Conservation (phyloP, 2,888 invertebrate genomes). For the Cheilosia pagana region DNA sequence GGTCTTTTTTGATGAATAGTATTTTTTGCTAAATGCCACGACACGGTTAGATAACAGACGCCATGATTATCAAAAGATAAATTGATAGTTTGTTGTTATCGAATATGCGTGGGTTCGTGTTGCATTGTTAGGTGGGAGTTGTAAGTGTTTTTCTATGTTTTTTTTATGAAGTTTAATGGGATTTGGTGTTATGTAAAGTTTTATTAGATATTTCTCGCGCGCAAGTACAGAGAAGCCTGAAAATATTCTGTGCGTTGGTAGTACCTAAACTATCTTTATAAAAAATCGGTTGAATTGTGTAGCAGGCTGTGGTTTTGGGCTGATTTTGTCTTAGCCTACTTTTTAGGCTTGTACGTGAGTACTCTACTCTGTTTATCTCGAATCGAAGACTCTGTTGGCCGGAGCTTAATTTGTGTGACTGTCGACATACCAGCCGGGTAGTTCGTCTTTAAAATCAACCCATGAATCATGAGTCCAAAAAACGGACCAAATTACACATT, state of each 20-base stretch:
- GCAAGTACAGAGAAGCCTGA: background rate
- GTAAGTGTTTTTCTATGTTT: slow-evolving; percentile 13
- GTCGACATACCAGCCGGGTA: too few species aligned
- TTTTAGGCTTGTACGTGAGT: too few species aligned
- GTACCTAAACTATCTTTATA: background rate
- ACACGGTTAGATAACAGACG: slow-evolving; percentile 22
- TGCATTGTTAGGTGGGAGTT: background rate
- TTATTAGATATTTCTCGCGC: background rate
- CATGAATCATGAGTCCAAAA: too few species aligned
- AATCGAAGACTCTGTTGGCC: too few species aligned
- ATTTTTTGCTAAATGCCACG: slow-evolving; percentile 9
- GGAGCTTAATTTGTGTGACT: too few species aligned
- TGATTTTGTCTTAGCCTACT: too few species aligned
- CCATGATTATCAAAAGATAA: slow-evolving; percentile 30
- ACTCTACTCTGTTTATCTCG: too few species aligned
- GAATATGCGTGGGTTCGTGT: slow-evolving; percentile 21
- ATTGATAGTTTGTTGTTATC: slow-evolving; percentile 14
- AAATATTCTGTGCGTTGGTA: too few species aligned
- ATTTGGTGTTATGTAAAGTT: background rate
- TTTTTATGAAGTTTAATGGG: background rate
- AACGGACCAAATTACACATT: too few species aligned
- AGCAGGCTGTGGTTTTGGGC: too few species aligned
- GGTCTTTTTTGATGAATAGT: background rate
- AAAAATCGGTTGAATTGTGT: too few species aligned
- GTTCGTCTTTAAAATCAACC: too few species aligned